Percentiles rank a stretch among this genome's conserved stretches.
These are phyloP conservation scores for Cepaea nemoralis DNA, from an alignment of 1,140 invertebrate species.

Conservation along the genomic window DNA sequence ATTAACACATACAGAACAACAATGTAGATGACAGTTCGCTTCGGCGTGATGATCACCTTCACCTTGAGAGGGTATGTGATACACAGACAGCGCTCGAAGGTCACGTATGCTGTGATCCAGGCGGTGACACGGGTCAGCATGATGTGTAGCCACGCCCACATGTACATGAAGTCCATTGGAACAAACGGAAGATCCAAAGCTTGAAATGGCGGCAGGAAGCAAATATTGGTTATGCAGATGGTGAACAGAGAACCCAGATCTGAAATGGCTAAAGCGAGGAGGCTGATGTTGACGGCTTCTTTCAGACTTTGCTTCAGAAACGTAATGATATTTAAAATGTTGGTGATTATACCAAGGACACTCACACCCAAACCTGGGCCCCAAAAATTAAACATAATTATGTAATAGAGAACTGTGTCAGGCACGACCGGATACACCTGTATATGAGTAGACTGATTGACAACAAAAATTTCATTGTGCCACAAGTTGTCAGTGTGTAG, in stretches of 20 bases:
- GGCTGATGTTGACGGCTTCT: slow-evolving; percentile 32
- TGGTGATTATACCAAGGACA: slow-evolving; percentile 13
- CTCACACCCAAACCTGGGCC: slow-evolving; percentile 10
- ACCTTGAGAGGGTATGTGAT: slow-evolving; percentile 29
- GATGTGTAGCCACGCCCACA: slow-evolving; percentile 24
- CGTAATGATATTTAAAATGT: slow-evolving; percentile 11
- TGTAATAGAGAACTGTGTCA: neutral
- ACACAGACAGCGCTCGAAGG: slow-evolving; percentile 27
- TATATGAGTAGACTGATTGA: no score
- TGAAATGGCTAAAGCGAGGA: slow-evolving; percentile 7
- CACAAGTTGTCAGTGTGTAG: no score
- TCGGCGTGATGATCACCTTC: slow-evolving; percentile 13
- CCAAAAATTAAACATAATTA: slow-evolving; percentile 9
- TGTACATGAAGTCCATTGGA: neutral
- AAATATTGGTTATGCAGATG: neutral
- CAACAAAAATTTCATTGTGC: no score
- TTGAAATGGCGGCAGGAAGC: slow-evolving; percentile 1
- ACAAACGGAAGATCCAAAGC: slow-evolving; percentile 15
- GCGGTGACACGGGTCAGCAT: neutral
- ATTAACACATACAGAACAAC: slow-evolving; percentile 7
- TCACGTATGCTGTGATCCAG: slow-evolving; percentile 22
- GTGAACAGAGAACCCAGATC: slow-evolving; percentile 28
- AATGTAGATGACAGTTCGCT: neutral
- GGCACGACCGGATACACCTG: neutral
- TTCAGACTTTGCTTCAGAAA: neutral